phyloP scores from a whole-genome alignment of 2,888 invertebrate species.

The Cerastis rubricosa region DNA sequence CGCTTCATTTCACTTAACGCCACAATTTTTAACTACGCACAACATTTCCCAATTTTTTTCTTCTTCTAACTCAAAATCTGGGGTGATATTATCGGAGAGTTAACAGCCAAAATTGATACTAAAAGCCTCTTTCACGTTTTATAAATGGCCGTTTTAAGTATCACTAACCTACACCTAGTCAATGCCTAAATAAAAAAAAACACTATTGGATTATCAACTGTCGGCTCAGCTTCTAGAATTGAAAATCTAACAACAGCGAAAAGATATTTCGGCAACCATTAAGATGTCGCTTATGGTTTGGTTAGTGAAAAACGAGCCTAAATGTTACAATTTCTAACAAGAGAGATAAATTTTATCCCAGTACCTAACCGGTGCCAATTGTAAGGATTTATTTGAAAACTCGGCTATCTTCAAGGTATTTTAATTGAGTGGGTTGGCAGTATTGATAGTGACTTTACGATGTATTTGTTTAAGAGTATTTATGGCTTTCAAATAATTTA shows the following conservation, averaged over 20 bases:
- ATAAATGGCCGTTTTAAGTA: background rate
- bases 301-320: constrained; percentile 3
- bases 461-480: constrained; percentile 41
- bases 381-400: constrained; percentile 53
- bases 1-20: constrained; percentile 2
- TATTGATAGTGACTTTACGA: constrained; percentile 28
- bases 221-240: background rate
- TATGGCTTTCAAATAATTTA: background rate
- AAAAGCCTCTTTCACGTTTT: constrained; percentile 43
- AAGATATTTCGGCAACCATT: background rate
- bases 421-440: constrained; percentile 49
- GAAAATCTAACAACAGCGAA: background rate
- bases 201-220: background rate
- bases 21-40: constrained; percentile 46
- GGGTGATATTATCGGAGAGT: constrained; percentile 56
- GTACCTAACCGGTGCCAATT: constrained; percentile 40
- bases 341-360: constrained; percentile 60
- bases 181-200: background rate
- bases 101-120: constrained; percentile 60
- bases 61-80: constrained; percentile 62
- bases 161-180: background rate
- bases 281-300: background rate
- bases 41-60: constrained; percentile 48
- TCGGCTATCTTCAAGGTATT: constrained; percentile 57
- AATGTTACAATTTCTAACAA: constrained; percentile 61